Evolutionary conservation across 2,113 vertebrate species (phyloP).

Genomic region (Thalassoma bifasciatum): DNA sequence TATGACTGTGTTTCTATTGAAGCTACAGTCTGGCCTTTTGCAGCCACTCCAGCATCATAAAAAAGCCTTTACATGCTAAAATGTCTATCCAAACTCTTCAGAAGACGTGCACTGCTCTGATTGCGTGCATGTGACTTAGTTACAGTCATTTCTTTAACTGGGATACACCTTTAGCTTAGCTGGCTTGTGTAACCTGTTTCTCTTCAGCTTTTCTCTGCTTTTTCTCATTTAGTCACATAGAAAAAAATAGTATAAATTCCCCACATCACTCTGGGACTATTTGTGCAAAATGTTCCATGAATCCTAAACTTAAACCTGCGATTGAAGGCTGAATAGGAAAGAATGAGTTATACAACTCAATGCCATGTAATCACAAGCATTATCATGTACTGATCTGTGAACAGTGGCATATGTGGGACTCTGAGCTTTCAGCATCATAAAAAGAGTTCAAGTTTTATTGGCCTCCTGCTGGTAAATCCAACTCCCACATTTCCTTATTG

Average conservation of each 20-base stretch:
- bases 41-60: not conserved
- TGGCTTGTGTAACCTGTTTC: not conserved
- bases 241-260: not conserved
- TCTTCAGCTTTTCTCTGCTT: slow-evolving; percentile 29
- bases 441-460: not conserved
- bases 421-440: no score
- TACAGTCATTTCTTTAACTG: not conserved
- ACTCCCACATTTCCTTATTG: not conserved
- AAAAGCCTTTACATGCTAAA: not conserved
- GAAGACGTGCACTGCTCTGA: not conserved
- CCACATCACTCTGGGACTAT: no score
- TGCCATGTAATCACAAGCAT: no score
- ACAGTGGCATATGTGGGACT: not conserved
- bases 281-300: slow-evolving; percentile 10
- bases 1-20: not conserved
- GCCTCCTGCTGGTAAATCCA: not conserved
- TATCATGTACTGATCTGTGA: not conserved
- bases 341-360: not conserved
- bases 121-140: no score
- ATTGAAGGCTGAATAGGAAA: not conserved
- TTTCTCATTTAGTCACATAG: slow-evolving; percentile 37
- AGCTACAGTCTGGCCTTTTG: not conserved
- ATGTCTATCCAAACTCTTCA: not conserved
- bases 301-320: not conserved
- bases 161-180: no score